phyloP scores from a whole-genome alignment of 2,797 vertebrate species.

The Sebastes itinus region DNA sequence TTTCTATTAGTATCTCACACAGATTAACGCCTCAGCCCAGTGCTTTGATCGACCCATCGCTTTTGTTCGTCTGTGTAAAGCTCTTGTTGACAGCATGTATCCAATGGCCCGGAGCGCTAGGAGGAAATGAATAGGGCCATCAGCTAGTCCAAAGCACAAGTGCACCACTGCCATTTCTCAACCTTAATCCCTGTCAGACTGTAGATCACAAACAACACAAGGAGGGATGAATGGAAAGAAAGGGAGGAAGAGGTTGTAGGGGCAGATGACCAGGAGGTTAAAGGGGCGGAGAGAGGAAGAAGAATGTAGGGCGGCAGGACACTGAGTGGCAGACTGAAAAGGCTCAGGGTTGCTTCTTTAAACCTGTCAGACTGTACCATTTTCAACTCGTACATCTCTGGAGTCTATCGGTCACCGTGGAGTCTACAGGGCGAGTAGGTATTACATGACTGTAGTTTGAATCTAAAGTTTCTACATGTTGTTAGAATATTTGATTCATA shows the following conservation, averaged over 20 bases:
- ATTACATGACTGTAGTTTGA: not conserved
- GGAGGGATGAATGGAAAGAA: constrained; percentile 12
- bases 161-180: constrained; percentile 28
- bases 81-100: constrained; percentile 67
- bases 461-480: not conserved
- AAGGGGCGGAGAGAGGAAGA: not conserved
- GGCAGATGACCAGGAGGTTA: not conserved
- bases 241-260: not conserved
- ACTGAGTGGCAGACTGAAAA: not conserved
- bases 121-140: constrained; percentile 51
- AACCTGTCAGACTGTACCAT: not conserved
- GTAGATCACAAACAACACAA: constrained; percentile 44
- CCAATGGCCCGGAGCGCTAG: constrained; percentile 45
- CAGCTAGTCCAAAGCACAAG: constrained; percentile 42
- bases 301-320: not conserved
- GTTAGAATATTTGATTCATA: not conserved
- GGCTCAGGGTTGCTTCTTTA: not conserved
- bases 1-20: constrained; percentile 36
- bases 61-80: constrained; percentile 55
- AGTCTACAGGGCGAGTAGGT: not conserved
- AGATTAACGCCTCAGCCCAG: constrained; percentile 36
- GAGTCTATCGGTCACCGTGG: not conserved
- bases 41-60: constrained; percentile 60
- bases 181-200: constrained; percentile 54
- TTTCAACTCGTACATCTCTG: not conserved